These are phyloP conservation scores for Oxygymnocypris stewartii DNA, from an alignment of 2,113 vertebrate genomes.

Conservation along the genomic window DNA sequence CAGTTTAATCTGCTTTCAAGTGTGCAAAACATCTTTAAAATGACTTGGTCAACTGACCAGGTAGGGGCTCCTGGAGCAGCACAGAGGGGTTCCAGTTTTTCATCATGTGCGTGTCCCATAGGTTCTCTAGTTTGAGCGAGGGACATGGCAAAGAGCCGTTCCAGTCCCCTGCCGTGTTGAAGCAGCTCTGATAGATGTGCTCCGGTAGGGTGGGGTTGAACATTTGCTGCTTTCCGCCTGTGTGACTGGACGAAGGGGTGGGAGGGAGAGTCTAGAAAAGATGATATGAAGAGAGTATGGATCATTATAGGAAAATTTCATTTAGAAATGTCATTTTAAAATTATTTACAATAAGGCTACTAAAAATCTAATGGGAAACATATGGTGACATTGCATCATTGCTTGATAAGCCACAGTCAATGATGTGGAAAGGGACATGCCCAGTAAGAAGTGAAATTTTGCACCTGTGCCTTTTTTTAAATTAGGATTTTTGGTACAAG, in stretches of 20 bases:
- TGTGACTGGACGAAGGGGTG: slow-evolving; percentile 86
- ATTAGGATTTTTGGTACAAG: slow-evolving; percentile 11
- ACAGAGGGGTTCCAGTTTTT: slow-evolving; percentile 94
- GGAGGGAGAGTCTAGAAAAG: slow-evolving; percentile 84
- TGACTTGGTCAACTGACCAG: slow-evolving; percentile 77
- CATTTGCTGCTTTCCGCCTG: slow-evolving; percentile 88
- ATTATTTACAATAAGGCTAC: background rate
- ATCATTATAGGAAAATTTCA: background rate
- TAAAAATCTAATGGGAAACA: background rate
- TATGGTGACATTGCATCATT: background rate
- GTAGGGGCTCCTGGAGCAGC: slow-evolving; percentile 89
- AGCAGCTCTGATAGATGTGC: slow-evolving; percentile 94
- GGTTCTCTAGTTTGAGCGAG: slow-evolving; percentile 92
- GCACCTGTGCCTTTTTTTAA: background rate
- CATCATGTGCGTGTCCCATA: slow-evolving; percentile 96
- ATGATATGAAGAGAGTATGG: background rate
- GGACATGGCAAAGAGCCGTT: slow-evolving; percentile 84
- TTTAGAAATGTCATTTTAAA: background rate
- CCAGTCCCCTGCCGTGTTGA: slow-evolving; percentile 89
- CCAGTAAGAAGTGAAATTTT: slow-evolving; percentile 32
- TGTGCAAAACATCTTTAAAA: background rate
- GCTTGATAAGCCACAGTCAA: background rate
- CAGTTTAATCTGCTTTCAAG: background rate
- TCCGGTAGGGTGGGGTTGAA: slow-evolving; percentile 92
- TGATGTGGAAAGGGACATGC: background rate